Conservation (phyloP, 2,797 vertebrate genomes). For the Siniperca undulata region DNA sequence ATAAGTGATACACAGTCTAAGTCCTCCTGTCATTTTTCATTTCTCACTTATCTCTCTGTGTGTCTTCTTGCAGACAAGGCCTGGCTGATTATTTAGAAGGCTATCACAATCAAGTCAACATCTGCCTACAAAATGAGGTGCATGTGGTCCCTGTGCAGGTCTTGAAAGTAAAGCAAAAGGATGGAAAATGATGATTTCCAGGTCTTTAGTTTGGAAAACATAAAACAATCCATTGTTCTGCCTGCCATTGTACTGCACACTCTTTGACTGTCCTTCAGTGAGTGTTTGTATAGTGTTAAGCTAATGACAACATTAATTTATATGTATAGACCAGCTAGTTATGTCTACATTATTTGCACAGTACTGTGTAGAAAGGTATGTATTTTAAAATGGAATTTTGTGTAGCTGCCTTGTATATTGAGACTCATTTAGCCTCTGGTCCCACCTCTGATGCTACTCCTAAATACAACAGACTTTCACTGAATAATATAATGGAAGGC, state of each 20-base stretch:
- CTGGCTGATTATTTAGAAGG: constrained; percentile 91
- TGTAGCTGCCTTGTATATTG: not conserved
- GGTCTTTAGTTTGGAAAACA: not conserved
- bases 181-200: constrained; percentile 22
- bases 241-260: not conserved
- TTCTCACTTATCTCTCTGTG: constrained; percentile 2
- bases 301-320: not conserved
- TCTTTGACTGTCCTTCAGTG: not conserved
- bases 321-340: not conserved
- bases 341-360: not conserved
- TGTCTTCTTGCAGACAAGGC: constrained; percentile 86
- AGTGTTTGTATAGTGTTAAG: not conserved
- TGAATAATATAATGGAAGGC: not conserved
- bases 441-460: not conserved
- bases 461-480: not conserved
- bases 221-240: too few relatives aligned
- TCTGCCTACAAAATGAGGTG: constrained; percentile 93
- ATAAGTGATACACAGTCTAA: not conserved
- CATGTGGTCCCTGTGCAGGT: not conserved
- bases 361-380: not conserved
- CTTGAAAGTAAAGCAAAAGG: not conserved
- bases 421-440: not conserved
- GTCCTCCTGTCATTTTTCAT: not conserved
- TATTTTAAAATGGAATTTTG: not conserved
- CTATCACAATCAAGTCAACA: constrained; percentile 91